Evolutionary conservation across 64 coral and sea anemone genomes (phyloP).

Genomic region (Orbicella faveolata): DNA sequence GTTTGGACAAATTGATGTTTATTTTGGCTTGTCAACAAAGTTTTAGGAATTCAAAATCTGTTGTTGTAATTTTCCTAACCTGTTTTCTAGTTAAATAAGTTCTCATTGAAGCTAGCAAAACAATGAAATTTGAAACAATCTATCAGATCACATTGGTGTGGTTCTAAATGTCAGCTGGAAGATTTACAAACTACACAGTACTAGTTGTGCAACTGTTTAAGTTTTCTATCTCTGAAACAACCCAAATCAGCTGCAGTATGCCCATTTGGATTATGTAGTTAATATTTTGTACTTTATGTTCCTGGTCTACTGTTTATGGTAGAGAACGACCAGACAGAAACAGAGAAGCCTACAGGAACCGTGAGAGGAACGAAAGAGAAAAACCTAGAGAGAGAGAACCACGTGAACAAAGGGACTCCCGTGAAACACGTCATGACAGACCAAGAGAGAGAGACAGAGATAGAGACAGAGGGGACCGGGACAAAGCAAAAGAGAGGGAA

Average conservation of each 20-base stretch:
- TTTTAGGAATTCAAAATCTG: not conserved
- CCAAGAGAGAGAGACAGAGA: constrained; percentile 67
- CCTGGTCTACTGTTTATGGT: not conserved
- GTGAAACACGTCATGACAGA: constrained; percentile 53
- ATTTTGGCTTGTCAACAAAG: not conserved
- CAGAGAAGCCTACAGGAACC: not conserved
- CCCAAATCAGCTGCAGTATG: too few species aligned
- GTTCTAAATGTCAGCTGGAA: too few species aligned
- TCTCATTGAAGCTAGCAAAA: too few species aligned
- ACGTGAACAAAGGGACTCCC: constrained; percentile 42
- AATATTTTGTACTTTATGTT: not conserved
- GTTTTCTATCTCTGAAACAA: too few species aligned
- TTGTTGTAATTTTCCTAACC: not conserved
- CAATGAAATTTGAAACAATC: too few species aligned
- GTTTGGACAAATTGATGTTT: not conserved
- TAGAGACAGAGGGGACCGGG: constrained; percentile 57
- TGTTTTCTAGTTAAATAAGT: not conserved
- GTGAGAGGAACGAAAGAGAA: constrained; percentile 38
- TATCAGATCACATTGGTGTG: too few species aligned
- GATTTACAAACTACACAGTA: too few species aligned
- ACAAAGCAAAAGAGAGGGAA: constrained; percentile 56
- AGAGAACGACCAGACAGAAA: constrained; percentile 19
- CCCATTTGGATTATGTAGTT: too few species aligned
- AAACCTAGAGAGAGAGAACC: constrained; percentile 43
- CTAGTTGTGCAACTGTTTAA: too few species aligned